A percentile compares a stretch with the other conserved stretches of the same genome.
Evolutionary conservation across 2,113 vertebrate genomes (phyloP).

Genomic region (Pygoscelis adeliae): DNA sequence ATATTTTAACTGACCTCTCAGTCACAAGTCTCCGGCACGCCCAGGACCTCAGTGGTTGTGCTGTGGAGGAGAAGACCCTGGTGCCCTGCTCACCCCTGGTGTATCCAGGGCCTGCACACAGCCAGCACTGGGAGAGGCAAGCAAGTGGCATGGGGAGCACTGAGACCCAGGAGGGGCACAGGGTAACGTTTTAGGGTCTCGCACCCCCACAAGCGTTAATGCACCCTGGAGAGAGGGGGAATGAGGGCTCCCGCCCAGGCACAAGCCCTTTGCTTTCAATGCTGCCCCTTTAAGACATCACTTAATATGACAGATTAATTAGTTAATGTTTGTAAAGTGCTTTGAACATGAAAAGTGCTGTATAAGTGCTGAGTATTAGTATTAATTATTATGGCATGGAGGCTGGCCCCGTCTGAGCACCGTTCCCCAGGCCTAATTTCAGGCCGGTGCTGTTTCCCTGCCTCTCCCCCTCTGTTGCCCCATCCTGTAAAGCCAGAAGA

Average conservation of each 20-base stretch:
- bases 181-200: not conserved
- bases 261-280: slow-evolving; percentile 1
- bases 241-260: not conserved
- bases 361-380: slow-evolving; percentile 30
- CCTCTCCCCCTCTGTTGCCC: not conserved
- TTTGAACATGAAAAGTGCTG: slow-evolving; percentile 52
- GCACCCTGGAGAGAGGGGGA: not conserved
- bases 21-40: rapidly evolving
- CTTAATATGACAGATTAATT: slow-evolving; percentile 53
- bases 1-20: not conserved
- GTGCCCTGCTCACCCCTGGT: not conserved
- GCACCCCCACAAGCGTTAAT: not conserved
- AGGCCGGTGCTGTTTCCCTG: rapidly evolving
- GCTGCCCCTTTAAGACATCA: slow-evolving; percentile 11
- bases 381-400: not conserved
- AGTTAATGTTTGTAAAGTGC: slow-evolving; percentile 53
- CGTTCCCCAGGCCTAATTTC: not conserved
- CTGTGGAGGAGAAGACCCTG: not conserved
- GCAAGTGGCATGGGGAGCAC: not conserved
- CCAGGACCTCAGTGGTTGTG: not conserved
- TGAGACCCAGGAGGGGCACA: not conserved
- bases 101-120: not conserved
- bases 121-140: not conserved
- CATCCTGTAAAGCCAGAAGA: not conserved
- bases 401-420: not conserved